These are phyloP conservation scores for Euplagia quadripunctaria DNA, from an alignment of 2,888 invertebrate genomes.

Conservation along the genomic window DNA sequence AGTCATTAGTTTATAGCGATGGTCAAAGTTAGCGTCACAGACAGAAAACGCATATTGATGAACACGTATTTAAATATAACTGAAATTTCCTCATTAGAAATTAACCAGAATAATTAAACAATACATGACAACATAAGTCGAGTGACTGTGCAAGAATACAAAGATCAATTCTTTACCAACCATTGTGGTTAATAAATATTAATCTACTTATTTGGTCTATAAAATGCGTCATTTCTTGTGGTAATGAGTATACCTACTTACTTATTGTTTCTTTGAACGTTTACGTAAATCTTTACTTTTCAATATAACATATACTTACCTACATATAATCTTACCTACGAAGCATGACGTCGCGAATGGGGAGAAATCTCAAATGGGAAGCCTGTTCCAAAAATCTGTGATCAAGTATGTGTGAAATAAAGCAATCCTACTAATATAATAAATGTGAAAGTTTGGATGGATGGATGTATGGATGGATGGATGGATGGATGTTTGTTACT, in stretches of 20 bases:
- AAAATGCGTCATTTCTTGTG: conserved; percentile 17
- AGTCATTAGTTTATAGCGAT: background rate
- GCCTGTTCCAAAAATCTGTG: background rate
- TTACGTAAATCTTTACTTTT: background rate
- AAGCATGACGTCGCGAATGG: background rate
- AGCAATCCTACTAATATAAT: too few species aligned
- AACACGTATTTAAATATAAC: conserved; percentile 23
- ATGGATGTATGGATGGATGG: too few species aligned
- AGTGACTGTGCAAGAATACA: conserved; percentile 2
- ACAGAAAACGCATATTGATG: conserved; percentile 29
- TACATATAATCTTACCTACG: background rate
- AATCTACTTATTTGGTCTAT: conserved; percentile 14
- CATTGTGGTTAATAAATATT: conserved; percentile 16
- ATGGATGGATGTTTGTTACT: too few species aligned
- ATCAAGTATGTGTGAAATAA: too few species aligned
- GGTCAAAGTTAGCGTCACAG: conserved; percentile 20
- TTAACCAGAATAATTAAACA: background rate
- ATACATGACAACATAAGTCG: background rate
- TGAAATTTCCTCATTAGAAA: conserved; percentile 21
- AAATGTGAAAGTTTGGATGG: too few species aligned
- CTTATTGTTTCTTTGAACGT: background rate
- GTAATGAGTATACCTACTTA: background rate
- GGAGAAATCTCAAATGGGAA: background rate
- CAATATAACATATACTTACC: background rate
- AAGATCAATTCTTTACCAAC: conserved; percentile 1